These are phyloP conservation scores for Polyommatus iphigenia DNA, from an alignment of 2,888 invertebrate species.

Conservation along the genomic window DNA sequence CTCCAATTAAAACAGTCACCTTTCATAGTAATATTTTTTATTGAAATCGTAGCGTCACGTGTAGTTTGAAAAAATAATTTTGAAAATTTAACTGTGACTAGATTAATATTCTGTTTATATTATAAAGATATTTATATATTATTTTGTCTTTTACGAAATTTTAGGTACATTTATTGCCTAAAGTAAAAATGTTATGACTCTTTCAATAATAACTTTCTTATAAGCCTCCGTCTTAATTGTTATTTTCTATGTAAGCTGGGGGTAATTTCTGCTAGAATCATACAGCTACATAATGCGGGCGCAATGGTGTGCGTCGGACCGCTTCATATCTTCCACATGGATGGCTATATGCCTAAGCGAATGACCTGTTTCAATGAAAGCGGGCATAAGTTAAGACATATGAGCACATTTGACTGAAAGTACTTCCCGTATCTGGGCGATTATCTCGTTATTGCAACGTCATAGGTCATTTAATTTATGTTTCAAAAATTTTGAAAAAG, in stretches of 20 bases:
- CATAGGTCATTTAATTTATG: not conserved
- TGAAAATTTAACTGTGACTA: not conserved
- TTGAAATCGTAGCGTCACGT: not conserved
- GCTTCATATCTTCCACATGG: slow-evolving; percentile 55
- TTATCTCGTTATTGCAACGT: not conserved
- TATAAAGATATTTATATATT: not conserved
- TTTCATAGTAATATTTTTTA: not conserved
- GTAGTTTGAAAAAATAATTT: not conserved
- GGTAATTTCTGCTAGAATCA: slow-evolving; percentile 7
- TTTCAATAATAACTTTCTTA: not conserved
- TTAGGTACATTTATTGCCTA: not conserved
- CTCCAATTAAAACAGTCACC: not conserved
- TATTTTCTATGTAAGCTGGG: not conserved
- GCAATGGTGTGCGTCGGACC: slow-evolving; percentile 66
- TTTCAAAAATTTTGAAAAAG: not conserved
- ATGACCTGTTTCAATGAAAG: slow-evolving; percentile 32
- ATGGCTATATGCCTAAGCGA: slow-evolving; percentile 51
- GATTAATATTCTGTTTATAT: not conserved
- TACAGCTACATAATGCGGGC: slow-evolving; percentile 20
- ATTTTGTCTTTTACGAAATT: not conserved
- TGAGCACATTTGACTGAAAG: not conserved
- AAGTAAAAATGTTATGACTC: not conserved
- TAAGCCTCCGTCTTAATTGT: not conserved
- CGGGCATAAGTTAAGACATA: slow-evolving; percentile 13
- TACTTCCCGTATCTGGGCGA: not conserved